phyloP scores from a whole-genome alignment of 2,797 vertebrate species.

The Falco peregrinus region DNA sequence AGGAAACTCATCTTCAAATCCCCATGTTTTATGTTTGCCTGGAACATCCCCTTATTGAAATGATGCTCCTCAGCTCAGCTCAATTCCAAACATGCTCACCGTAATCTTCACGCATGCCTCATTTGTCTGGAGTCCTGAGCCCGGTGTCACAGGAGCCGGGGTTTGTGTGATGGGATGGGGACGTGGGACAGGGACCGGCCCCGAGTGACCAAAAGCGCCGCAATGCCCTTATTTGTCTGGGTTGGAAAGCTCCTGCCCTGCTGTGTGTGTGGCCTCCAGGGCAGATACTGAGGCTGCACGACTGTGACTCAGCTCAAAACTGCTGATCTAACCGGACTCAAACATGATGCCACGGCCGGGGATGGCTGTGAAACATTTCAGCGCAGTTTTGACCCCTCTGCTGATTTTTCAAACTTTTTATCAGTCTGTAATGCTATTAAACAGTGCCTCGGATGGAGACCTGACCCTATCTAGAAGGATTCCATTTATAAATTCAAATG shows the following conservation, averaged over 20 bases:
- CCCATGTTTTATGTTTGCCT: neutral
- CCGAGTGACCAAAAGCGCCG: fast-evolving
- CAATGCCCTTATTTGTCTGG: neutral
- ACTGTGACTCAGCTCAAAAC: neutral
- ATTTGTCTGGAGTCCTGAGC: neutral
- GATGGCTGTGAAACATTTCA: neutral
- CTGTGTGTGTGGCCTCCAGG: neutral
- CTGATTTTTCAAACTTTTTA: neutral
- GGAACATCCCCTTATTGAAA: neutral
- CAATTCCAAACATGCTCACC: fast-evolving
- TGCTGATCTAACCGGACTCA: neutral
- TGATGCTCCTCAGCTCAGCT: neutral
- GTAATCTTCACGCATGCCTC: fast-evolving
- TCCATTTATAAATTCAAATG: slow-evolving; percentile 16
- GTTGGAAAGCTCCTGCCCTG: neutral
- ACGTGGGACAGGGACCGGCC: fast-evolving
- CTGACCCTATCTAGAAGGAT: neutral
- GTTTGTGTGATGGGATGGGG: fast-evolving
- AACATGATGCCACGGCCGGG: neutral
- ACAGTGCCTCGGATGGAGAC: neutral
- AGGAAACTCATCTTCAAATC: slow-evolving; percentile 1
- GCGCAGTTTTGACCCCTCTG: neutral
- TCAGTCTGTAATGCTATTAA: neutral
- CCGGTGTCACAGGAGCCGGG: neutral
- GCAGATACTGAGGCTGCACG: neutral